Evolutionary conservation across 2,797 vertebrate genomes (phyloP).

Genomic region (Austrolebias charrua): DNA sequence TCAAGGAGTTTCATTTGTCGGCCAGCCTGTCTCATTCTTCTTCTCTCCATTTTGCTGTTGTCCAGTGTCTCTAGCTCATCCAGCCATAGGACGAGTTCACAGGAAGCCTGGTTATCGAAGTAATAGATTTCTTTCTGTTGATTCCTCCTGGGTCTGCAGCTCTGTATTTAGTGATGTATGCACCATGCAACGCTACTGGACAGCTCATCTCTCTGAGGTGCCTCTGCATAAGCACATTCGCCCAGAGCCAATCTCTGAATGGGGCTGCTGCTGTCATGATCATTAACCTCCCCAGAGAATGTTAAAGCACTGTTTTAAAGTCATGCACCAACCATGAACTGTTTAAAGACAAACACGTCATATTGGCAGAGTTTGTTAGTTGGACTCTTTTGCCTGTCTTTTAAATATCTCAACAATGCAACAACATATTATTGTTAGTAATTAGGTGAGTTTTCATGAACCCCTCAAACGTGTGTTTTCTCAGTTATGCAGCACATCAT

Average conservation of each 20-base stretch:
- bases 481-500: slow-evolving; percentile 19
- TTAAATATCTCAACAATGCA: slow-evolving; percentile 15
- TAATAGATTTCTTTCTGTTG: slow-evolving; percentile 71
- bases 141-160: slow-evolving; percentile 56
- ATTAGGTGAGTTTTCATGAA: slow-evolving; percentile 9
- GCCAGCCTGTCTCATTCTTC: slow-evolving; percentile 14
- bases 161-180: slow-evolving; percentile 69
- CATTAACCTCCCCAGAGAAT: slow-evolving; percentile 41
- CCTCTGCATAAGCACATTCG: slow-evolving; percentile 66
- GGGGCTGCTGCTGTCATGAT: slow-evolving; percentile 33
- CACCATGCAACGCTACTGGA: slow-evolving; percentile 59
- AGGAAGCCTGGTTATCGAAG: slow-evolving; percentile 64
- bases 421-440: slow-evolving; percentile 4
- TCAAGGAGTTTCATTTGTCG: slow-evolving; percentile 28
- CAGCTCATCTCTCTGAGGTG: slow-evolving; percentile 72
- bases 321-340: slow-evolving; percentile 17
- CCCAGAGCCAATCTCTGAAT: slow-evolving; percentile 60
- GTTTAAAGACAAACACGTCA: slow-evolving; percentile 7
- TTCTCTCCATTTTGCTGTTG: slow-evolving; percentile 36
- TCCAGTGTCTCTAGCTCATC: slow-evolving; percentile 43
- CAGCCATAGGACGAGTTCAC: slow-evolving; percentile 63
- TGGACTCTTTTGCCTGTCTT: slow-evolving; percentile 20
- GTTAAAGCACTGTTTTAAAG: slow-evolving; percentile 32
- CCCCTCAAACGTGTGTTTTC: slow-evolving; percentile 20
- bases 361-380: slow-evolving; percentile 15